Percentiles rank a stretch among this genome's conserved stretches.
phyloP scores from a whole-genome alignment of 2,888 invertebrate genomes.

The Cheiracanthium punctorium region DNA sequence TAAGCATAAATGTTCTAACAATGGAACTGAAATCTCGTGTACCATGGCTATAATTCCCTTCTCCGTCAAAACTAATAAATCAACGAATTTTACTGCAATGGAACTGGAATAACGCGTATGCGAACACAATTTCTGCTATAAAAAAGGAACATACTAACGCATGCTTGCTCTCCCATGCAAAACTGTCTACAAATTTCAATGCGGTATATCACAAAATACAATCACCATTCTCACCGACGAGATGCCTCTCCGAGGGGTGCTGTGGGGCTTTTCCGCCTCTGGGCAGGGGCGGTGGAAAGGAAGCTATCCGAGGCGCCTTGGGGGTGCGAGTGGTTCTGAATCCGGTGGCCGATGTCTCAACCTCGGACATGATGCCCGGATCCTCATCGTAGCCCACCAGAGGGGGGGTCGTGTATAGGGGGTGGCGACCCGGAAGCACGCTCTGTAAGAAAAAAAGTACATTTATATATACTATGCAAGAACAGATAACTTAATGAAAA shows the following conservation, averaged over 20 bases:
- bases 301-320: slow-evolving; percentile 77
- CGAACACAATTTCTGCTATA: too few relatives aligned
- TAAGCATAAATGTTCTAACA: too few relatives aligned
- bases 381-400: slow-evolving; percentile 85
- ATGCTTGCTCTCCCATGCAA: too few relatives aligned
- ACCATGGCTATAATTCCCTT: too few relatives aligned
- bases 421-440: slow-evolving; percentile 49
- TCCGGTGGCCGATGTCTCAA: slow-evolving; percentile 93
- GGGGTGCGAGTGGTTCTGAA: slow-evolving; percentile 86
- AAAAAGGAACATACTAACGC: too few relatives aligned
- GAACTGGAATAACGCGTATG: too few relatives aligned
- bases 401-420: slow-evolving; percentile 50
- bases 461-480: background rate
- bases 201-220: too few relatives aligned
- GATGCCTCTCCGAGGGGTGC: slow-evolving; percentile 33
- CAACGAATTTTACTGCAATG: too few relatives aligned
- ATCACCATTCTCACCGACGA: slow-evolving; percentile 29
- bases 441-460: slow-evolving; percentile 11
- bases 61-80: too few relatives aligned
- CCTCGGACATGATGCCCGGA: slow-evolving; percentile 97
- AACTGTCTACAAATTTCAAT: too few relatives aligned
- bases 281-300: slow-evolving; percentile 53
- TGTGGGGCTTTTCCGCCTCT: slow-evolving; percentile 39
- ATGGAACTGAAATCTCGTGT: too few relatives aligned
- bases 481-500: too few relatives aligned